phyloP scores from a whole-genome alignment of 2,888 invertebrate species.

The Harpalus rubripes region DNA sequence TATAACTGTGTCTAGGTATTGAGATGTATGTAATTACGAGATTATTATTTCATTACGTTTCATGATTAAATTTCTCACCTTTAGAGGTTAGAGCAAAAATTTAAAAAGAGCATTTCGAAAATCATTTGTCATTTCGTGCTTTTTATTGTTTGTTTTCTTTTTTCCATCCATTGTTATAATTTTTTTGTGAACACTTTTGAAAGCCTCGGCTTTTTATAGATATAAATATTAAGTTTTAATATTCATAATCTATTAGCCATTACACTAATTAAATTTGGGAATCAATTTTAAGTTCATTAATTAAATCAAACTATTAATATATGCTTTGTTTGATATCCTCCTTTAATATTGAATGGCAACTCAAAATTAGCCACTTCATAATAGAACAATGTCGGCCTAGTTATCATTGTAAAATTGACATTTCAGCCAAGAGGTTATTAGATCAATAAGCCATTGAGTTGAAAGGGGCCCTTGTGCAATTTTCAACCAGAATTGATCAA shows the following conservation, averaged over 20 bases:
- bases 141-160: too few species aligned
- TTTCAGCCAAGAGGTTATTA: slow-evolving; percentile 24
- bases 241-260: neutral
- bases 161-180: too few species aligned
- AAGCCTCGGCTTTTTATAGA: too few species aligned
- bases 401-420: slow-evolving; percentile 26
- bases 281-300: neutral
- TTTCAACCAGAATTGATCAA: slow-evolving; percentile 35
- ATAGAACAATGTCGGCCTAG: neutral
- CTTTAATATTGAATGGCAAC: neutral
- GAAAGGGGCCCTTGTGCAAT: slow-evolving; percentile 19
- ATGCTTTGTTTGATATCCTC: neutral
- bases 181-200: too few species aligned
- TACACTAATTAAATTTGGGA: neutral
- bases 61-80: too few species aligned
- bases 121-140: too few species aligned
- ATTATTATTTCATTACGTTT: too few species aligned
- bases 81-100: too few species aligned
- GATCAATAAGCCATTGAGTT: slow-evolving; percentile 22
- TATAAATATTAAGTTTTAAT: too few species aligned
- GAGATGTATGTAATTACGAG: too few species aligned
- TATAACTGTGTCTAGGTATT: too few species aligned
- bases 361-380: neutral
- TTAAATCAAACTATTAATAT: neutral
- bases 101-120: too few species aligned